Evolutionary conservation across 64 coral and sea anemone species (phyloP).

Genomic region (Pocillopora verrucosa): DNA sequence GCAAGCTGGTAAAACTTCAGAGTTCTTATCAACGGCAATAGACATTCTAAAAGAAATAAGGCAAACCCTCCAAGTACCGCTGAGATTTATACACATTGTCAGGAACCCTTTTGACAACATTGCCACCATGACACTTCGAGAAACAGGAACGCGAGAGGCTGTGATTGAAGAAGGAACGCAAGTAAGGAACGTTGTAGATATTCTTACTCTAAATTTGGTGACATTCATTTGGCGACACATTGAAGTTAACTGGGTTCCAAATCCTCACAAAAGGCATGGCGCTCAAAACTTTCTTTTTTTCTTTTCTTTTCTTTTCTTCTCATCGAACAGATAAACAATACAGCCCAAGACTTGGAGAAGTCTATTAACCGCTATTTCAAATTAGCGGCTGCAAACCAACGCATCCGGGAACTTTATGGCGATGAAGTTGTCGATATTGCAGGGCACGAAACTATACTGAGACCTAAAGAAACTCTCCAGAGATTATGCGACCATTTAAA

Average conservation of each 20-base stretch:
- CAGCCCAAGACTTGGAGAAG: neutral
- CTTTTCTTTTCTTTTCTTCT: neutral
- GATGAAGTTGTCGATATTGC: neutral
- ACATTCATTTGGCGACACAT: too few relatives aligned
- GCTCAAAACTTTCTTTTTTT: neutral
- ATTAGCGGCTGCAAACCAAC: neutral
- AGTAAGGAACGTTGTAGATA: neutral
- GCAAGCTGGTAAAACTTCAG: neutral
- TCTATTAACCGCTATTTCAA: neutral
- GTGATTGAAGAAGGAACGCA: neutral
- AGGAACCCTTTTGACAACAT: conserved; percentile 3
- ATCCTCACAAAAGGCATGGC: neutral
- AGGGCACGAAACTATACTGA: neutral
- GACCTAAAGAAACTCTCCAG: neutral
- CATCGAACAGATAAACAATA: neutral
- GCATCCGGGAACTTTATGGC: neutral
- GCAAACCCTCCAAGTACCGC: neutral
- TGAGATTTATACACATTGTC: neutral
- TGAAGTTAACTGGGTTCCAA: too few relatives aligned
- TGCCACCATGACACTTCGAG: neutral
- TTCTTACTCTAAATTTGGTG: too few relatives aligned
- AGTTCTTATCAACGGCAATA: neutral
- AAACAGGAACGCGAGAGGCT: neutral
- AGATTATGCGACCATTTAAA: neutral
- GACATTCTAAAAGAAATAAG: neutral